Conservation (phyloP, 2,797 vertebrate species). For the Pseudocheirus occidentalis region DNA sequence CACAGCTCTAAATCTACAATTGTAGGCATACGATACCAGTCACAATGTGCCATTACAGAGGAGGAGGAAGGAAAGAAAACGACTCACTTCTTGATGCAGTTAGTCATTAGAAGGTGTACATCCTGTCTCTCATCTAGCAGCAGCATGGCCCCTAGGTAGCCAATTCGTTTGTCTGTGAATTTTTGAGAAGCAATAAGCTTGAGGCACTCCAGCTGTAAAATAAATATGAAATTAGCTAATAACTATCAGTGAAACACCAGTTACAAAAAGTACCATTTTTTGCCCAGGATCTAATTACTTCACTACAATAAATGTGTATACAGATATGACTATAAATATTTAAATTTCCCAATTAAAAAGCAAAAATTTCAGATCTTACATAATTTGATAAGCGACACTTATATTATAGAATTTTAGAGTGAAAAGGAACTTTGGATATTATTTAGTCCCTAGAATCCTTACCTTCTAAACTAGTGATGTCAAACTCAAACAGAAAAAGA, state of each 20-base stretch:
- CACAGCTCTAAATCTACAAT: not conserved
- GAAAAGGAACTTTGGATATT: not conserved
- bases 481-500: not conserved
- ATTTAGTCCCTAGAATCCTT: not conserved
- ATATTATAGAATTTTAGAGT: constrained; percentile 1
- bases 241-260: constrained; percentile 29
- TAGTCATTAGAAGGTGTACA: constrained; percentile 99
- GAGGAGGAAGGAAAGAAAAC: constrained; percentile 57
- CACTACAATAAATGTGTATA: not conserved
- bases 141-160: constrained; percentile 99
- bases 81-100: constrained; percentile 99
- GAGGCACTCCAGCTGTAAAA: constrained; percentile 96
- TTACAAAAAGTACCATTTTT: constrained; percentile 47
- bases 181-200: constrained; percentile 99
- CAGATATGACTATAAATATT: not conserved
- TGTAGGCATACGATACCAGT: not conserved
- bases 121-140: constrained; percentile 99
- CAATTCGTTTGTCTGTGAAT: constrained; percentile 99
- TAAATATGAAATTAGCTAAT: constrained; percentile 44
- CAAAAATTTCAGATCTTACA: constrained; percentile 24
- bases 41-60: constrained; percentile 55
- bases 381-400: constrained; percentile 6
- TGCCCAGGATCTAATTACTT: constrained; percentile 31
- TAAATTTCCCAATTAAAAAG: constrained; percentile 39
- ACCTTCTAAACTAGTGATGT: not conserved